phyloP scores from a whole-genome alignment of 2,797 vertebrate species.

The Mionectes olivaceus region DNA sequence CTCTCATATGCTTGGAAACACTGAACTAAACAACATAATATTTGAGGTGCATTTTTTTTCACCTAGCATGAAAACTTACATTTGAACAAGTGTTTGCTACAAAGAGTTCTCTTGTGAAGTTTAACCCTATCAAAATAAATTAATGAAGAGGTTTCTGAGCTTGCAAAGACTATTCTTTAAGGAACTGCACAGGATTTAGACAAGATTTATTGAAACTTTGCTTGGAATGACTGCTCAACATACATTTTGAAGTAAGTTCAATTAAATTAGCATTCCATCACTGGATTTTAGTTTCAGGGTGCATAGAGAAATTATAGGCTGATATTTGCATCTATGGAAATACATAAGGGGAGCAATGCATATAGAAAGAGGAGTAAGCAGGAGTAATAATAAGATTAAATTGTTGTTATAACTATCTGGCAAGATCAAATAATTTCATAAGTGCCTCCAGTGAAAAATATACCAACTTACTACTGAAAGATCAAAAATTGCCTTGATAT shows the following conservation, averaged over 20 bases:
- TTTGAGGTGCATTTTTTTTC: background rate
- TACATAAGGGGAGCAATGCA: background rate
- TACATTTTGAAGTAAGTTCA: background rate
- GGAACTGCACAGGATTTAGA: background rate
- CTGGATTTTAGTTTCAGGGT: background rate
- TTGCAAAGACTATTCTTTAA: background rate
- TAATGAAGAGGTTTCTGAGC: background rate
- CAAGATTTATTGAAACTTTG: conserved; percentile 35
- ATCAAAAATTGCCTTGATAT: background rate
- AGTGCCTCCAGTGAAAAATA: background rate
- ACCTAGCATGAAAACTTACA: background rate
- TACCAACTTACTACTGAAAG: background rate
- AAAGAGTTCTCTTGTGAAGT: background rate
- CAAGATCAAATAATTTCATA: background rate
- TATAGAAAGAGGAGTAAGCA: background rate
- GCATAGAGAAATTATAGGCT: conserved; percentile 6
- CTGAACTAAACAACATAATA: background rate
- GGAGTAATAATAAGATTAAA: background rate
- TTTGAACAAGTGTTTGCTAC: background rate
- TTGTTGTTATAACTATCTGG: background rate
- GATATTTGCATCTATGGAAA: conserved; percentile 11
- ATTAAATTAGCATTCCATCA: conserved; percentile 30
- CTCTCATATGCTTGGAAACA: background rate
- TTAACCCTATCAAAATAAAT: background rate
- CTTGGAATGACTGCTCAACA: conserved; percentile 24